Base-by-base conservation (phyloP, 1,140 invertebrate species). In the Panagrolaimus sp. region DNA sequence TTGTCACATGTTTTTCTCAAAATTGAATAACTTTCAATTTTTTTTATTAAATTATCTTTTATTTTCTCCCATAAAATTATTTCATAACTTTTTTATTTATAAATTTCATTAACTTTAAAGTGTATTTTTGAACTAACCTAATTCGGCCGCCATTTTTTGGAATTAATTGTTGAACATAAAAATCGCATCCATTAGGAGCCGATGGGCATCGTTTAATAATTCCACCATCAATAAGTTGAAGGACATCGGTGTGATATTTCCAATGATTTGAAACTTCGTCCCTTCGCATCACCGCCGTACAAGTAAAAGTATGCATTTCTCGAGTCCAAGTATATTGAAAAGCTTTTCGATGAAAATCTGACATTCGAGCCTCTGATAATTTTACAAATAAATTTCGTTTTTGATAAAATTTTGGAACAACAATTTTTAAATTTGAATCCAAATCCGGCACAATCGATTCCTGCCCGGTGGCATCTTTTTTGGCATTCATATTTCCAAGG, bases 401-500 rank as follows among this genome's bases (percentile, higher is more conserved):
- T 58, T 58, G 52, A 21, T 58, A 17, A 17, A 58, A 58, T 17
- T 58, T 58, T 17, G 52, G 52, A 12, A 58, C 52, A n/a, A 58
- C 28, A 12, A 58, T 26, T 14, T 21, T 28, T n/a, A 58, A 58
- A 26, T 58, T 21, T 4, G 52, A 58, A 21, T 58, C 52, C 3
- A 21, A 21, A 58, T 58, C 52, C 0, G 28, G 17, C 1, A 58
- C 2, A 7, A n/a, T 21, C 17, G 12, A 12, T n/a, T 21, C 14
- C 17, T 21, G 4, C 4, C 10, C 17, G 28, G 21, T 17, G 12
- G 52, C 28, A 21, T 21, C 15, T 12, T 21, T 26, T 12, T 48
- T 12, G 21, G 10, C 21, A 43, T 47, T 48, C 28, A 67, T 14
- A 55, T 48, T 48, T 1, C 68, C 68, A 48, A 69, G 68, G 7